Conservation (phyloP, 2,888 invertebrate species). For the Pollenia angustigena region DNA sequence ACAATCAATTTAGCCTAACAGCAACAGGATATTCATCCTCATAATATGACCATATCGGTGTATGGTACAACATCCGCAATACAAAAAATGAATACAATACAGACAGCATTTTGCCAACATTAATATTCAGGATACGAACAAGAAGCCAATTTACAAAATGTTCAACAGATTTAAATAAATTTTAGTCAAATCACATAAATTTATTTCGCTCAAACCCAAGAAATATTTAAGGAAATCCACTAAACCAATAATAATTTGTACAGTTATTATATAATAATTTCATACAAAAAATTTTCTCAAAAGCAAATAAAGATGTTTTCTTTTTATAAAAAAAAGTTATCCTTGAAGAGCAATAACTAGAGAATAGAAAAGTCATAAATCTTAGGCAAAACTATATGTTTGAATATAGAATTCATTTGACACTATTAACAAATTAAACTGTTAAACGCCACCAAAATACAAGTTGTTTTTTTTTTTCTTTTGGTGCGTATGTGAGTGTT, state of each 20-base stretch:
- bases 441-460: constrained; percentile 75
- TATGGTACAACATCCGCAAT: constrained; percentile 63
- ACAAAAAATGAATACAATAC: constrained; percentile 26
- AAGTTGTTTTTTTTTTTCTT: constrained; percentile 13
- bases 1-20: constrained; percentile 36
- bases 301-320: no score
- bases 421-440: constrained; percentile 83
- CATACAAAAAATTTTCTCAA: background rate
- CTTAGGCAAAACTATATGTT: constrained; percentile 53
- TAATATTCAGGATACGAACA: constrained; percentile 69
- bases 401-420: constrained; percentile 79
- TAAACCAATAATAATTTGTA: constrained; percentile 5
- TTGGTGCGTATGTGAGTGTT: constrained; percentile 35
- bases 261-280: no score
- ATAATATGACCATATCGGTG: constrained; percentile 65
- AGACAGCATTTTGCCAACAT: constrained; percentile 46
- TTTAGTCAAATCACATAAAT: constrained; percentile 3
- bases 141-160: constrained; percentile 60
- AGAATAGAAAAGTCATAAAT: constrained; percentile 55
- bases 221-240: constrained; percentile 3
- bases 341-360: background rate
- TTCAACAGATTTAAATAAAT: constrained; percentile 60
- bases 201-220: background rate
- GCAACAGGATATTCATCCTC: constrained; percentile 66
- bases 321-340: no score